Evolutionary conservation across 2,888 invertebrate genomes (phyloP), one percentile per base, ranked within the genome.

Genomic region (Sarcophaga caerulescens): DNA sequence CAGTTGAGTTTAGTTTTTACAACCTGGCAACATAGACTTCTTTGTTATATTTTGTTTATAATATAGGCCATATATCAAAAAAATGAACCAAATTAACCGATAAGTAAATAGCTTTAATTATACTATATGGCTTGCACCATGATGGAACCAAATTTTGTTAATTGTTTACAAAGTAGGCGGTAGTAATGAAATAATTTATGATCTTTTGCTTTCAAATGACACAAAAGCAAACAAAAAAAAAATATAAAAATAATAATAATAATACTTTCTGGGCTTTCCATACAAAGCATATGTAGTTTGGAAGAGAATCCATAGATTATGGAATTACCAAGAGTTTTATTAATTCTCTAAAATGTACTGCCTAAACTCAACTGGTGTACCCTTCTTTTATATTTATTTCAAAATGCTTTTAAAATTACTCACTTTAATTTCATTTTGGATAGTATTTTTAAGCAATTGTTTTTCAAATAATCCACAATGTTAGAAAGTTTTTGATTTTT

Each of bases 391-490:
- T 60, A 19, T n/a, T n/a, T 21, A 60, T 60, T 60, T 10, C 2
- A 35, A 8, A 35, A 35, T 21, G 21, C 8, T 60, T 60, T 60
- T n/a, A 60, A 21, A 60, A 19, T 11, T 63, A 89, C 91, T 90
- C 71, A 91, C 91, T 90, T 90, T 74, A 91, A 87, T 87, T 91
- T 91, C 91, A 91, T 91, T 87, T 89, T 91, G 88, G 85, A 87
- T 25, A 91, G 87, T 88, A 87, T 88, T 81, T 78, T 88, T 85
- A 89, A 71, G 74, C 70, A 89, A 88, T 89, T 88, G 84, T 87
- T 84, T 87, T 81, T 25, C 3, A 75, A 71, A 70, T n/a, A 70
- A 63, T 82, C 21, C 62, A 52, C 66, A 52, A 57, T 62, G 66
- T 62, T 21, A 19, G 25, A 65, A 44, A 63, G 17, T 47, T 23